These are phyloP conservation scores for Leptobrachium ailaonicum DNA, from an alignment of 2,113 vertebrate genomes.

Conservation along the genomic window DNA sequence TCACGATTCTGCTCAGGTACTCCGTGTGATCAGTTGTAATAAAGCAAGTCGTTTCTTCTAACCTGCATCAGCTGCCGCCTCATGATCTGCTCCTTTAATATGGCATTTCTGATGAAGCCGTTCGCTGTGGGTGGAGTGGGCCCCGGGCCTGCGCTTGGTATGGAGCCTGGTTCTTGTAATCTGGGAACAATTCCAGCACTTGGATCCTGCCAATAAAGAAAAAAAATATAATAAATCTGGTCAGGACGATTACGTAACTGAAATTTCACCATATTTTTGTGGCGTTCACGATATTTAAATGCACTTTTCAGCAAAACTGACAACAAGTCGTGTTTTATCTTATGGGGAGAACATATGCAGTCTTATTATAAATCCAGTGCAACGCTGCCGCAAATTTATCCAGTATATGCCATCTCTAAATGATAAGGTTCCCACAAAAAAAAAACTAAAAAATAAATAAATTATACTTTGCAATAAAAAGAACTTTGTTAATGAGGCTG, in stretches of 20 bases:
- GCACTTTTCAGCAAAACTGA: slow-evolving; percentile 41
- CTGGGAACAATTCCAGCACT: slow-evolving; percentile 67
- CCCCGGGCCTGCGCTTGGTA: slow-evolving; percentile 56
- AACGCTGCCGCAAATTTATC: no score
- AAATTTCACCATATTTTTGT: slow-evolving; percentile 30
- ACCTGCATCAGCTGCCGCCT: slow-evolving; percentile 64
- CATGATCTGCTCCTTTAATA: slow-evolving; percentile 73
- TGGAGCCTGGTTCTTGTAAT: slow-evolving; percentile 67
- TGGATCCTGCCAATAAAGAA: slow-evolving; percentile 66
- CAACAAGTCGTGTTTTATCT: no score
- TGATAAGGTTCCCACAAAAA: no score
- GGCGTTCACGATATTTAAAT: slow-evolving; percentile 23
- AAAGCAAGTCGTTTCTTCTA: not conserved
- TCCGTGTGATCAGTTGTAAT: no score
- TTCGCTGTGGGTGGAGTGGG: slow-evolving; percentile 53
- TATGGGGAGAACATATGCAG: no score
- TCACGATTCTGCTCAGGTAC: no score
- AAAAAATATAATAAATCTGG: slow-evolving; percentile 55
- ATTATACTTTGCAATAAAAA: no score
- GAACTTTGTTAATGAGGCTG: no score
- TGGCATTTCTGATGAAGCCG: slow-evolving; percentile 68
- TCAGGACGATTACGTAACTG: slow-evolving; percentile 44
- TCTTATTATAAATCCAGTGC: no score
- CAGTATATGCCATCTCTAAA: no score
- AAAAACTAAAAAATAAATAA: no score